These are phyloP conservation scores for Phaonia tiefii DNA, from an alignment of 2,888 invertebrate genomes.

Conservation along the genomic window DNA sequence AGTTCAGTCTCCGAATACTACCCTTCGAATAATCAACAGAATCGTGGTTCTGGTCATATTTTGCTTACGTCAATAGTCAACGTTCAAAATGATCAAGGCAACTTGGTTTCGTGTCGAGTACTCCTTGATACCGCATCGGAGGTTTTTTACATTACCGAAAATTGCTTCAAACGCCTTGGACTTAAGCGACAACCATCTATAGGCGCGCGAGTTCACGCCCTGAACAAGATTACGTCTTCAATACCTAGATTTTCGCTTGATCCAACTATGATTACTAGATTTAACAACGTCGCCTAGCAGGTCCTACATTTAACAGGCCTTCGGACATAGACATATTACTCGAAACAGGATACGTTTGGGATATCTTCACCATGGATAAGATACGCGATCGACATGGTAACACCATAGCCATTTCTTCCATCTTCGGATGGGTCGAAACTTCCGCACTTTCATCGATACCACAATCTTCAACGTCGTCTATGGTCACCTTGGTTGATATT, in stretches of 20 bases:
- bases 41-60: not conserved
- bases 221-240: not conserved
- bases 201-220: slow-evolving; percentile 7
- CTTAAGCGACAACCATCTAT: slow-evolving; percentile 1
- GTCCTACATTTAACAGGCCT: not conserved
- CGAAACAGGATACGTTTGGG: slow-evolving; percentile 6
- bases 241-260: slow-evolving; percentile 8
- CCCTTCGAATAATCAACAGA: not conserved
- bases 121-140: slow-evolving; percentile 29
- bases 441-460: not conserved
- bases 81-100: not conserved
- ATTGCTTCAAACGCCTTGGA: slow-evolving; percentile 22
- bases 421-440: slow-evolving; percentile 42
- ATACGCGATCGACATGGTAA: too few species aligned
- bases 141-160: slow-evolving; percentile 11
- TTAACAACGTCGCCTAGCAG: slow-evolving; percentile 1
- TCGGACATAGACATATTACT: slow-evolving; percentile 28
- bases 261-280: not conserved
- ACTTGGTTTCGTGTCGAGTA: slow-evolving; percentile 16
- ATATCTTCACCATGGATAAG: slow-evolving; percentile 17
- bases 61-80: slow-evolving; percentile 28
- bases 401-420: slow-evolving; percentile 6
- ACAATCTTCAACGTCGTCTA: not conserved
- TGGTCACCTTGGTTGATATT: too few species aligned
- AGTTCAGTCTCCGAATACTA: not conserved